Evolutionary conservation across 2,797 vertebrate genomes (phyloP).

Genomic region (Helicolenus hilgendorfi): DNA sequence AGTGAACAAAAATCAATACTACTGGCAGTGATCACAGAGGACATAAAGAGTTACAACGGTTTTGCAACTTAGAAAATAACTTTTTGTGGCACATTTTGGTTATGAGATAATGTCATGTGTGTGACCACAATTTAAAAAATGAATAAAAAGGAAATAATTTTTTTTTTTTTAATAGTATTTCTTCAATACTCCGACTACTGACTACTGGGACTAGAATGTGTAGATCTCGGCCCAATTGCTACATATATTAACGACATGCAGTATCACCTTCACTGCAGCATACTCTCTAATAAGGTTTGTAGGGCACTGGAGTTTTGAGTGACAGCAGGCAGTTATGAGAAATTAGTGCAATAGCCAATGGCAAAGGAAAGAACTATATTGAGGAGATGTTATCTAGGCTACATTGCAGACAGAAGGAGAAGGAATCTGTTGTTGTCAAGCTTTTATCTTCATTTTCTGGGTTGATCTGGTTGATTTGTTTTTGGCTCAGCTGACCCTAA

Average conservation of each 20-base stretch:
- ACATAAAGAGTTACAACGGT: slow-evolving; percentile 44
- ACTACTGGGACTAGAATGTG: background rate
- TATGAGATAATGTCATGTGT: background rate
- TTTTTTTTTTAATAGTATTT: background rate
- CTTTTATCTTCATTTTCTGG: slow-evolving; percentile 42
- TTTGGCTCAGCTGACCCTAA: slow-evolving; percentile 10
- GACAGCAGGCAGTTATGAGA: slow-evolving; percentile 70
- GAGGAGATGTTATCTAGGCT: slow-evolving; percentile 70
- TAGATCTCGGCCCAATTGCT: background rate
- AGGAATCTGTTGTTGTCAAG: slow-evolving; percentile 38
- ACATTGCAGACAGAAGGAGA: slow-evolving; percentile 21
- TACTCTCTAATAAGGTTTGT: slow-evolving; percentile 72
- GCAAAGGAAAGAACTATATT: slow-evolving; percentile 62
- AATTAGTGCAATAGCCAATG: slow-evolving; percentile 78
- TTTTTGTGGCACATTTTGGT: background rate
- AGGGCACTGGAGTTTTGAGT: slow-evolving; percentile 66
- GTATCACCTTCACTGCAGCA: background rate
- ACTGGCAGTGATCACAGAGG: slow-evolving; percentile 49
- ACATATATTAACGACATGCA: background rate
- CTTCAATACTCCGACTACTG: background rate
- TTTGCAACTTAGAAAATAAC: slow-evolving; percentile 53
- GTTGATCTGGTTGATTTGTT: slow-evolving; percentile 49
- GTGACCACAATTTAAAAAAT: background rate
- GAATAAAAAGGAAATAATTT: background rate
- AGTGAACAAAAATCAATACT: slow-evolving; percentile 60